phyloP scores from a whole-genome alignment of 1,140 invertebrate genomes.

The Caerostris darwini region DNA sequence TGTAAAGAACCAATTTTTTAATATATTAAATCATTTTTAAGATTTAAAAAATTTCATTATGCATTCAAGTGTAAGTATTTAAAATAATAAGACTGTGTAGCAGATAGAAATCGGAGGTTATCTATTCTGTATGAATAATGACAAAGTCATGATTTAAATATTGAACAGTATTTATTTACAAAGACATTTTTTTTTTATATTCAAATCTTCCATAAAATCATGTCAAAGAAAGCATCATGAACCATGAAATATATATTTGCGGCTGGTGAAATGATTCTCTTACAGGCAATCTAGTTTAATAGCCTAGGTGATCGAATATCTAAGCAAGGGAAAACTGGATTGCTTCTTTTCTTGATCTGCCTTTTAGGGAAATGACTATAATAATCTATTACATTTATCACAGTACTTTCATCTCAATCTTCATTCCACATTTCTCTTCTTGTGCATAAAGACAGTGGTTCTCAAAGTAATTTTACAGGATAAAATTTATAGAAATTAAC shows the following conservation, averaged over 20 bases:
- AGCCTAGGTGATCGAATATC: not conserved
- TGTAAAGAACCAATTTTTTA: too few relatives aligned
- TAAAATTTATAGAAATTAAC: too few relatives aligned
- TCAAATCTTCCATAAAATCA: slow-evolving; percentile 31
- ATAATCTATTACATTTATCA: not conserved
- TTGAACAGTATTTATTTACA: slow-evolving; percentile 25
- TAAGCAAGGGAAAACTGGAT: not conserved
- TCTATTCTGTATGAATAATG: too few relatives aligned
- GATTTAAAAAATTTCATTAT: too few relatives aligned
- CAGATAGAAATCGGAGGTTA: too few relatives aligned
- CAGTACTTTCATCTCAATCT: not conserved
- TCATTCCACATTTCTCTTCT: too few relatives aligned
- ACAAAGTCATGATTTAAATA: not conserved
- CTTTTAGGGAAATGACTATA: not conserved
- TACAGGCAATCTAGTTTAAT: not conserved
- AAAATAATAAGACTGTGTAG: too few relatives aligned
- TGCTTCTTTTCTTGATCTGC: not conserved
- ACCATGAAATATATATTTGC: slow-evolving; percentile 13
- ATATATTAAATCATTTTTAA: too few relatives aligned
- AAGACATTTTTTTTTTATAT: not conserved
- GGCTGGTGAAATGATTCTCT: not conserved
- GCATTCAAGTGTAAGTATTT: too few relatives aligned
- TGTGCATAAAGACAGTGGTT: too few relatives aligned
- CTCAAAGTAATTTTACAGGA: too few relatives aligned
- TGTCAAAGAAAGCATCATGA: slow-evolving; percentile 10